phyloP scores from a whole-genome alignment of 2,113 vertebrate species.

The Condylura cristata region DNA sequence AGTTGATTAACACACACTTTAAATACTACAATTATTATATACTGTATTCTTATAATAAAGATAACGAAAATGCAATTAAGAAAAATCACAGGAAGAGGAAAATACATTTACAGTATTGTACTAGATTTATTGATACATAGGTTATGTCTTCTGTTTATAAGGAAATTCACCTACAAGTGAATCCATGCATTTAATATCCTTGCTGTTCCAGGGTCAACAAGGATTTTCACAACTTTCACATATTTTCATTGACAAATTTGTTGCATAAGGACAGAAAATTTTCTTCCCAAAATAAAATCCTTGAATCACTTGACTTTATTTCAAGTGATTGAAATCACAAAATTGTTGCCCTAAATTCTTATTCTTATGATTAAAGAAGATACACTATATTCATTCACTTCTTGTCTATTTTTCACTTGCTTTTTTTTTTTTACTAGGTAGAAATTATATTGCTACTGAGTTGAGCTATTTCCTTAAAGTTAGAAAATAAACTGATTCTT shows the following conservation, averaged over 20 bases:
- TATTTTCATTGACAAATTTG: not conserved
- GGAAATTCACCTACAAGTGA: no score
- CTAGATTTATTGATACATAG: no score
- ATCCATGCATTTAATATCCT: no score
- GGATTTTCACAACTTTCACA: not conserved
- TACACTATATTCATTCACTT: not conserved
- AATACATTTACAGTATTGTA: no score
- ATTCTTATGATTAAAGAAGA: not conserved
- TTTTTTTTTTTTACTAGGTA: not conserved
- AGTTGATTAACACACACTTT: no score
- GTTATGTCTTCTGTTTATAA: no score
- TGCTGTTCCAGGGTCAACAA: no score
- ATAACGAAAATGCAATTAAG: no score
- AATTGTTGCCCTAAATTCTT: not conserved
- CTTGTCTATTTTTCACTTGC: not conserved
- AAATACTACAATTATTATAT: no score
- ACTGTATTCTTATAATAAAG: no score
- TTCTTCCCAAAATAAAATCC: not conserved
- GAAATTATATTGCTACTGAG: not conserved
- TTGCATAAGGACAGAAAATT: not conserved
- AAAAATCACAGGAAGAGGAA: no score
- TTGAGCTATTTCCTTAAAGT: not conserved
- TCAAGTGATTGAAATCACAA: no score
- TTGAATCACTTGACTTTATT: not conserved
- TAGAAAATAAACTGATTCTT: not conserved